Percentiles rank a stretch among this genome's conserved stretches.
Evolutionary conservation across 2,113 vertebrate species (phyloP).

Genomic region (Malurus elegans): DNA sequence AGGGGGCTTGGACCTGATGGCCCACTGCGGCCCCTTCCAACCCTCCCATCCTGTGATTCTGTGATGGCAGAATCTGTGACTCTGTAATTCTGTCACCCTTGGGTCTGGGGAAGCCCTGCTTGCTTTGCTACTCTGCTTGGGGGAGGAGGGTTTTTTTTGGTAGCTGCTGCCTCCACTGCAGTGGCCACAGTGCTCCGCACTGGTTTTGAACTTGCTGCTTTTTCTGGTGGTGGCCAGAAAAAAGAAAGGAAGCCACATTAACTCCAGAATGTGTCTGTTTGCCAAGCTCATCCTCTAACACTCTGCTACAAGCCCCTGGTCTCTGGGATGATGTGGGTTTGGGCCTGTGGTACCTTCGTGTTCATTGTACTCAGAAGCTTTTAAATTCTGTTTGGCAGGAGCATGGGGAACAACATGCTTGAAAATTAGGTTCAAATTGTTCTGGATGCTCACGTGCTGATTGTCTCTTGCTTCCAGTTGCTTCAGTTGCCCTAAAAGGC

Average conservation of each 20-base stretch:
- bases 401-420: background rate
- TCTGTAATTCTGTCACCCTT: background rate
- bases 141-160: background rate
- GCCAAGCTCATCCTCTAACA: background rate
- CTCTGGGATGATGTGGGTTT: background rate
- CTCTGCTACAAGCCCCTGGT: background rate
- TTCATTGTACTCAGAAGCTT: background rate
- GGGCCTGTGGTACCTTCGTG: background rate
- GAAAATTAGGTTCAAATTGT: background rate
- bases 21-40: background rate
- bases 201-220: background rate
- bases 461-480: background rate
- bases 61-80: background rate
- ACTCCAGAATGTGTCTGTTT: background rate
- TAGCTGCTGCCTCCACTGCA: background rate
- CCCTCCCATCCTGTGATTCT: background rate
- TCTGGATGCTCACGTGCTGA: background rate
- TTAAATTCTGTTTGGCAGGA: background rate
- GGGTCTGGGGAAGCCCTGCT: background rate
- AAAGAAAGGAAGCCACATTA: background rate
- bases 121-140: background rate
- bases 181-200: rapidly evolving
- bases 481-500: background rate
- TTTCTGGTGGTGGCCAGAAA: background rate
- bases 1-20: background rate